Conservation (phyloP, 2,113 vertebrate genomes). For the Carollia perspicillata region DNA sequence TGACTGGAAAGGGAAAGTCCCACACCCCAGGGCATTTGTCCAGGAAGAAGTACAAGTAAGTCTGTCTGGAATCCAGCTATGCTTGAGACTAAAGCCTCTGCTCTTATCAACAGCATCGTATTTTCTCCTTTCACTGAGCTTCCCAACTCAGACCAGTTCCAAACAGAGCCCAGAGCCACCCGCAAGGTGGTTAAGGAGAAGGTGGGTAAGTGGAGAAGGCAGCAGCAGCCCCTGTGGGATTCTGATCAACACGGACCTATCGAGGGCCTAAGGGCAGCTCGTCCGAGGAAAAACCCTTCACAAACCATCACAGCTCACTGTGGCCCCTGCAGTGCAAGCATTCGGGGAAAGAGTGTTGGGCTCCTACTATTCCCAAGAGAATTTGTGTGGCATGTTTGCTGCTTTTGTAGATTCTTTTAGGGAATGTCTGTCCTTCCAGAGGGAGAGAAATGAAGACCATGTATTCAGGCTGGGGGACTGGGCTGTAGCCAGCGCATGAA, state of each 20-base stretch:
- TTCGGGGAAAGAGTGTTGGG: background rate
- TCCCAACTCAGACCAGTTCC: background rate
- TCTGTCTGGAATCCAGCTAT: background rate
- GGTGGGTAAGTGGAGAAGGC: background rate
- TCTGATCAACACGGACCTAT: no score
- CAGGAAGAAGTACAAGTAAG: background rate
- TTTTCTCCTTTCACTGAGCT: background rate
- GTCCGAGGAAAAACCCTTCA: background rate
- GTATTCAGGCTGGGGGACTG: background rate
- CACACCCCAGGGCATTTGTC: background rate
- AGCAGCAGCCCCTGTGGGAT: accelerated
- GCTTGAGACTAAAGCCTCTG: background rate
- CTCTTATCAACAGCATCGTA: background rate
- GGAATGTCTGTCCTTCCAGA: background rate
- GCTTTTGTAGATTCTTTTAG: background rate
- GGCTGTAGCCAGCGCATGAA: no score
- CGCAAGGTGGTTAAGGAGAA: background rate
- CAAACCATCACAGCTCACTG: background rate
- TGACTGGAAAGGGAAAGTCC: background rate
- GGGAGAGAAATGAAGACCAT: background rate
- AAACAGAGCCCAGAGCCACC: background rate
- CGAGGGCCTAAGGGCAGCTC: background rate
- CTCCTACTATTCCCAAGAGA: background rate
- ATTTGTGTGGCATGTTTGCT: background rate
- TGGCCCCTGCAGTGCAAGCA: accelerated